Base-by-base conservation (phyloP, 1,140 invertebrate species). In the Polyergus mexicanus region DNA sequence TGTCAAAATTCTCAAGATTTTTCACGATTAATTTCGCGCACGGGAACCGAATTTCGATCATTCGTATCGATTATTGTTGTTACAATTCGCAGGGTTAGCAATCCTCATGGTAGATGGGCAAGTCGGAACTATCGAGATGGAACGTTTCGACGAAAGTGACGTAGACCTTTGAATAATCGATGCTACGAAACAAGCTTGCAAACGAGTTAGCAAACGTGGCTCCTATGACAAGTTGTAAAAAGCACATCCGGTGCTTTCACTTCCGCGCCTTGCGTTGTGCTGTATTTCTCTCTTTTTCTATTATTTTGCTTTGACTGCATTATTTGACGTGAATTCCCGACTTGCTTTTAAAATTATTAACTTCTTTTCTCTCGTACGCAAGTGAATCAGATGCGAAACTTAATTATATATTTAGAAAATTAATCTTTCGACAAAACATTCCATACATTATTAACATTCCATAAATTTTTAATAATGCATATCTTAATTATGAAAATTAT, bases 161-260 rank as follows among this genome's bases (percentile, higher is more conserved):
- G 78, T 66, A 62, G n/a, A 76, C 16, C 65, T 35, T 76, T 84
- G 86, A 90, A 88, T 90, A 90, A 90, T 90, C 89, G 85, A 90
- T 90, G 63, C 32, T 38, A 76, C 41, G 56, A 78, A 90, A 90
- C 77, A 81, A 83, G 76, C 63, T 74, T 28, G 88, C 58, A 62
- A 77, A 71, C 58, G 83, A 41, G 62, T 58, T 71, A 56, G 28
- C 28, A 71, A 28, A 28, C 25, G 58, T 68, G 51, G 47, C 25
- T 75, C 63, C 80, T 58, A 47, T 88, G 54, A 60, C 86, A 11
- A 11, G n/a, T n/a, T 76, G 75, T 38, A 25, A 88, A 89, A 89
- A 84, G 13, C 44, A 13, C 35, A 62, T 35, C 11, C 62, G 1
- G 4, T 11, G 1, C 10, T 77, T 62, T 22, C 35, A 41, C 13